Conservation (phyloP, 2,113 vertebrate genomes). For the Rhea pennata region DNA sequence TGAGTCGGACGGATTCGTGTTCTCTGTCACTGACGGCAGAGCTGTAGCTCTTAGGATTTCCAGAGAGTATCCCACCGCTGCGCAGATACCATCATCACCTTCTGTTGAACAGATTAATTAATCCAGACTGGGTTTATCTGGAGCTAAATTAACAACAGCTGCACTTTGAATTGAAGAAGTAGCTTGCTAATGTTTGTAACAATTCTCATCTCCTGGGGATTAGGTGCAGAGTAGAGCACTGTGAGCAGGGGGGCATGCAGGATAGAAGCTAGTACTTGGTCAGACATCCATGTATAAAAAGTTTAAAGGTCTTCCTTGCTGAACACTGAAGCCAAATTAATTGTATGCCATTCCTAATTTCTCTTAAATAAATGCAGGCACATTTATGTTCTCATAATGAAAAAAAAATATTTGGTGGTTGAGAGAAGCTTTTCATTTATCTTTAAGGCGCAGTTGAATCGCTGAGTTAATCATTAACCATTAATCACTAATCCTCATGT, state of each 20-base stretch:
- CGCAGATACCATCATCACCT: background rate
- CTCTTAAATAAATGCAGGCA: background rate
- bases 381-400: background rate
- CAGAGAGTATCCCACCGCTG: background rate
- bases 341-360: background rate
- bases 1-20: background rate
- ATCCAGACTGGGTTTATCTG: background rate
- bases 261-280: background rate
- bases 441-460: background rate
- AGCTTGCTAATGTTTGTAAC: background rate
- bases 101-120: background rate
- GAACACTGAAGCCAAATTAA: background rate
- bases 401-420: background rate
- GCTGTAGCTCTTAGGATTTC: background rate
- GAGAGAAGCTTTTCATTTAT: background rate
- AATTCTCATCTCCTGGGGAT: accelerated
- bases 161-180: background rate
- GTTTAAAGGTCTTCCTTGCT: background rate
- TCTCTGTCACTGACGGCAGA: background rate
- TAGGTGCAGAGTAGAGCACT: background rate
- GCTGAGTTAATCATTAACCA: constrained; percentile 32
- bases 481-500: constrained; percentile 11
- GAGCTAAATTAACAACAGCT: background rate
- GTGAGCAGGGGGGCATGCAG: background rate
- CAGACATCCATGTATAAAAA: accelerated